Evolutionary conservation across 2,888 invertebrate genomes (phyloP).

Genomic region (Hipparchia sbordonii): DNA sequence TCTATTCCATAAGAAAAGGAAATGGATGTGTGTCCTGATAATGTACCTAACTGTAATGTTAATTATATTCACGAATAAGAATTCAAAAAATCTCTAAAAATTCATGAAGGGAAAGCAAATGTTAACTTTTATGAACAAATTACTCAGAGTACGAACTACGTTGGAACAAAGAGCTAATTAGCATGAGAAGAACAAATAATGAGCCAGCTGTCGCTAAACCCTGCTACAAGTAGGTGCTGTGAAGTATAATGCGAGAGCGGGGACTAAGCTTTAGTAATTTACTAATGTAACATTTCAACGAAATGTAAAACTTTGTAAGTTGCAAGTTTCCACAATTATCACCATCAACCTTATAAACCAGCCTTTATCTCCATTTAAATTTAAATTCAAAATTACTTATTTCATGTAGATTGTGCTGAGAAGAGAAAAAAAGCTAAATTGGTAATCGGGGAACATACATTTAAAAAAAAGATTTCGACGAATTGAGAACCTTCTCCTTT

Average conservation of each 20-base stretch:
- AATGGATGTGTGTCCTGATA: no score
- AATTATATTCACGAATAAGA: not conserved
- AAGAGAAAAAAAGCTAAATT: no score
- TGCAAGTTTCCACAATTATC: not conserved
- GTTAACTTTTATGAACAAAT: slow-evolving; percentile 11
- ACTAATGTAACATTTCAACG: not conserved
- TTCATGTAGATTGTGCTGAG: no score
- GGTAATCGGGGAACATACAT: no score
- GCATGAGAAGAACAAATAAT: slow-evolving; percentile 29
- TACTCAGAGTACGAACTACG: slow-evolving; percentile 12
- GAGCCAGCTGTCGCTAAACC: slow-evolving; percentile 28
- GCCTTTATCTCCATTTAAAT: no score
- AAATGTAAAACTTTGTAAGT: not conserved
- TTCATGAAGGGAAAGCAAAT: slow-evolving; percentile 18
- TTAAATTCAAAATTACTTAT: no score
- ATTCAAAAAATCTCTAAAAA: not conserved
- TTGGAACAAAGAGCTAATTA: slow-evolving; percentile 33
- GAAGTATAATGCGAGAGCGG: slow-evolving; percentile 11
- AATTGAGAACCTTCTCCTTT: no score
- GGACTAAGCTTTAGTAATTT: not conserved
- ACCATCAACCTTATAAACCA: not conserved
- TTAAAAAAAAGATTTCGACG: no score
- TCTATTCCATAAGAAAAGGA: no score
- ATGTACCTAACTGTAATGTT: no score
- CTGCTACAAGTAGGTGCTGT: slow-evolving; percentile 20